Conservation (phyloP, 2,797 vertebrate species). For the Manis pentadactyla region DNA sequence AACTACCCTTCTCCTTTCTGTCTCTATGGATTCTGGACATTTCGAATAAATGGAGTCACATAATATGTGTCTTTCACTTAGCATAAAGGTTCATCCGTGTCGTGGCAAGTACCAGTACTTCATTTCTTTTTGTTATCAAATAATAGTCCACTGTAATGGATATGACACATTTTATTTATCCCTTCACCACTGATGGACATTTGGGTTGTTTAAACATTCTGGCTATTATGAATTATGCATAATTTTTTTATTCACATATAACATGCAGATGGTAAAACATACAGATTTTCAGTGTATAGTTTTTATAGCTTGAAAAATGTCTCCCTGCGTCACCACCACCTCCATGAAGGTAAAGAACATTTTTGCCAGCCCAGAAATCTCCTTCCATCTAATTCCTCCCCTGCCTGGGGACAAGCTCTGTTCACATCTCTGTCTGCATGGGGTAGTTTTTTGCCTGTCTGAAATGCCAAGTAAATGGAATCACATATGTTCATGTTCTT, state of each 20-base stretch:
- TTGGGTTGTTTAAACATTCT: background rate
- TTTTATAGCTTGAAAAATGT: background rate
- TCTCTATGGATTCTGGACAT: background rate
- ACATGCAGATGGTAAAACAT: background rate
- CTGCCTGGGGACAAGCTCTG: background rate
- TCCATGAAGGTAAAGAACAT: background rate
- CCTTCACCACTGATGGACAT: background rate
- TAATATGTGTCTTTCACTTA: background rate
- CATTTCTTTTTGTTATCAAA: background rate
- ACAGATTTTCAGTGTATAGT: background rate
- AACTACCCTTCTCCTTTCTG: background rate
- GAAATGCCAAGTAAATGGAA: background rate
- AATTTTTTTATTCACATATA: background rate
- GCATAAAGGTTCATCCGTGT: accelerated
- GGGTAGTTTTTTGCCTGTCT: background rate
- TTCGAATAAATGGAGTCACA: background rate
- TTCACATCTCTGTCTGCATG: too few relatives aligned
- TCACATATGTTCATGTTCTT: background rate
- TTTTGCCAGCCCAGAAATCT: background rate
- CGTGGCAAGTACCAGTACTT: accelerated
- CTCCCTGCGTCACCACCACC: background rate
- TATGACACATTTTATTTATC: background rate
- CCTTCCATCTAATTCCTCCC: background rate
- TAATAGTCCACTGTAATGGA: background rate
- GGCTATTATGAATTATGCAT: background rate